Evolutionary conservation across 2,888 invertebrate species (phyloP).

Genomic region (Melanotus villosus): DNA sequence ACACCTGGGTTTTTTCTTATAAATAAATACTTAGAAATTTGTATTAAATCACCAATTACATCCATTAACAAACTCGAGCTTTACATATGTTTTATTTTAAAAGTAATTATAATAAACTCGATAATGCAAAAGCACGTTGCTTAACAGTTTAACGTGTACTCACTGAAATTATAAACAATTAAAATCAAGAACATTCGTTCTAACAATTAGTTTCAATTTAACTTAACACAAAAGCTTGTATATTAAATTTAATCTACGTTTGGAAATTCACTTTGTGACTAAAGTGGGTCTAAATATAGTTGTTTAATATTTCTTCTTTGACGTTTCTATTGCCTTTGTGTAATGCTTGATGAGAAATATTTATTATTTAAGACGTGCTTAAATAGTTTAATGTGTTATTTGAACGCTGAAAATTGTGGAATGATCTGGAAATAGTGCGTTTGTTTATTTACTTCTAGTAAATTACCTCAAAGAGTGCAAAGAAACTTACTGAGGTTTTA

Average conservation of each 20-base stretch:
- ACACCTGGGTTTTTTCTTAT: too few species aligned
- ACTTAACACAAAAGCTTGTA: conserved; percentile 22
- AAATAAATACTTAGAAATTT: too few species aligned
- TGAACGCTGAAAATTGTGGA: too few species aligned
- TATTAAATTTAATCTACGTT: conserved; percentile 25
- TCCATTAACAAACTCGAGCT: neutral
- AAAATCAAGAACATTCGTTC: conserved; percentile 31
- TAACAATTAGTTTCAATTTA: conserved; percentile 35
- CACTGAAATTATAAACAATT: conserved; percentile 32
- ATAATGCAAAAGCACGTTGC: conserved; percentile 7
- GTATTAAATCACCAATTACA: too few species aligned
- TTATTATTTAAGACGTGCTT: too few species aligned
- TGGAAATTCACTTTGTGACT: neutral
- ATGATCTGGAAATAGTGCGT: too few species aligned
- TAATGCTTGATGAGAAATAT: neutral
- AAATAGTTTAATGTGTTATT: too few species aligned
- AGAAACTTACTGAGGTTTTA: too few species aligned
- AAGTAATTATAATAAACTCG: conserved; percentile 15
- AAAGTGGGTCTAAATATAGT: neutral
- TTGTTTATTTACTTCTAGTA: too few species aligned
- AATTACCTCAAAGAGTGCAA: too few species aligned
- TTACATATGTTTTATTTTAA: conserved; percentile 9
- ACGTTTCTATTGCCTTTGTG: neutral
- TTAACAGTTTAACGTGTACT: conserved; percentile 14
- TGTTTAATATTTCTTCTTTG: neutral